Conservation (phyloP, 2,113 vertebrate genomes). For the Melanerpes aurifrons region DNA sequence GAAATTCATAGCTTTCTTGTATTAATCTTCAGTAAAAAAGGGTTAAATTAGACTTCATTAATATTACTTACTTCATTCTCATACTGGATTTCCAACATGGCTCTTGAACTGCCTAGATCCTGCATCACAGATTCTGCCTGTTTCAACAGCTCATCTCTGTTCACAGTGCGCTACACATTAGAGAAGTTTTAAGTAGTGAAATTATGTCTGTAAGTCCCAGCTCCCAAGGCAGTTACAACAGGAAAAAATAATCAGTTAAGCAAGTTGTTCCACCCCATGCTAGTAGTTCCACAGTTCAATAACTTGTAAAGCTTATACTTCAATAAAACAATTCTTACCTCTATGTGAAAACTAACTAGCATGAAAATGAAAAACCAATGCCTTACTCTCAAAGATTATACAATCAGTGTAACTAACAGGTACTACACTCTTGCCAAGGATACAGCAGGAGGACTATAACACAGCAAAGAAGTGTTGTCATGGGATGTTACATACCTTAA, state of each 20-base stretch:
- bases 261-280: neutral
- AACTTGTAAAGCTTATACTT: neutral
- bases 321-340: neutral
- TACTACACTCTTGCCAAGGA: neutral
- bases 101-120: conserved; percentile 96
- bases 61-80: conserved; percentile 93
- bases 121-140: conserved; percentile 99
- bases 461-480: neutral
- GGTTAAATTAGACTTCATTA: conserved; percentile 8
- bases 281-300: neutral
- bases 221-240: conserved; percentile 40
- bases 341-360: neutral
- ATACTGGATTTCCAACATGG: conserved; percentile 99
- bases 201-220: conserved; percentile 25
- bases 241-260: neutral
- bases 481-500: neutral
- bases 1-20: neutral
- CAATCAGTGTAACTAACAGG: neutral
- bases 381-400: neutral
- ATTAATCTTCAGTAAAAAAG: neutral
- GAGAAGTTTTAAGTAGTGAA: conserved; percentile 46
- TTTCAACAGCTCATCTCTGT: conserved; percentile 96
- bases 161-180: conserved; percentile 92
- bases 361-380: neutral
- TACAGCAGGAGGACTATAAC: neutral